Percentiles rank a stretch among this genome's conserved stretches.
Evolutionary conservation across 2,113 vertebrate genomes (phyloP).

Genomic region (Chiloscyllium plagiosum): DNA sequence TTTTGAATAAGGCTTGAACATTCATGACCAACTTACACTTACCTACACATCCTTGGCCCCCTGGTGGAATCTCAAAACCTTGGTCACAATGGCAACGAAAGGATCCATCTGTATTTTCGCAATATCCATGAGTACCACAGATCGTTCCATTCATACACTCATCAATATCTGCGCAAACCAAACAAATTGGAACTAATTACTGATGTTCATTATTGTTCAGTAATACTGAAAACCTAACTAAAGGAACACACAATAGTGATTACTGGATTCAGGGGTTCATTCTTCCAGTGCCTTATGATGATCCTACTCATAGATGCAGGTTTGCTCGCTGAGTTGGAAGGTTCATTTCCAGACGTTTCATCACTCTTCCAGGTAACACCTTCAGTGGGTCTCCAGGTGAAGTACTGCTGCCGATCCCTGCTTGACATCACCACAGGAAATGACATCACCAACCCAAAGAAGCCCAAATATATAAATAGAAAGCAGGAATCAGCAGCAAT

Average conservation of each 20-base stretch:
- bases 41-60: constrained; percentile 55
- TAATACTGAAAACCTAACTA: neutral
- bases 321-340: no score
- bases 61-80: constrained; percentile 53
- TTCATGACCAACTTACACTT: constrained; percentile 39
- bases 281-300: neutral
- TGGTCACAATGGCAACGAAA: constrained; percentile 61
- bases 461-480: no score
- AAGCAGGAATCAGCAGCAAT: no score
- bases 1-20: constrained; percentile 59
- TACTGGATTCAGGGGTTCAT: neutral
- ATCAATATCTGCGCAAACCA: constrained; percentile 53
- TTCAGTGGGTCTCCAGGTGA: no score
- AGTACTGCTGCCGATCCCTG: no score
- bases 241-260: neutral
- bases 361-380: no score
- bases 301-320: neutral
- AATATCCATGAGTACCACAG: constrained; percentile 60
- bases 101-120: constrained; percentile 61
- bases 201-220: neutral
- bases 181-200: neutral
- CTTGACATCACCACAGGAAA: no score
- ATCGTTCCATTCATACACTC: constrained; percentile 60
- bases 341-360: no score
- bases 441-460: no score